Base-by-base conservation (phyloP, 2,888 invertebrate species). In the Stenoptilia bipunctidactyla region DNA sequence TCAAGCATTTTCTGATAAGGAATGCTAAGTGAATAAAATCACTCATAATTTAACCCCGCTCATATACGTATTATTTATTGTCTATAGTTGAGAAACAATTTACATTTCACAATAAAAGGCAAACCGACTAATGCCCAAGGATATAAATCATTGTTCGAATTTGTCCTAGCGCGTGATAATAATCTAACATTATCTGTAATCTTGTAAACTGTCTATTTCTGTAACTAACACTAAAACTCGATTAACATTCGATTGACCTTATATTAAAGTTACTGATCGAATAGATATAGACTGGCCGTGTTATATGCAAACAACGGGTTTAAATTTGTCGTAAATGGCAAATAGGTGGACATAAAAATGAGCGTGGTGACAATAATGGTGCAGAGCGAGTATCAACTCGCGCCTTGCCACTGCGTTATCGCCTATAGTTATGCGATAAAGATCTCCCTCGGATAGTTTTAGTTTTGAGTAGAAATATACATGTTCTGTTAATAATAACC, bases 391-490 rank as follows among this genome's bases (percentile, higher is more conserved):
- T 49, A 50, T 44, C 50, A 48, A 52, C 47, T 56, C 52, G 48
- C 56, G 50, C 45, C 50, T 46, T 45, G 44, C 48, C 49, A 52
- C 40, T 50, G 54, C 52, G 57, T 64, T 69, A 68, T 71, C 61
- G 57, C 53, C 49, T 49, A 53, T 50, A 51, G 46, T 49, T 41
- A 40, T 37, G 44, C 56, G 77, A 76, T 77, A 74, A 71, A 58
- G 63, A 80, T 77, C 79, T 70, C 50, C 49, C 4, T 20, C 20
- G 20, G 20, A 20, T 20, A n/a, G 52, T 64, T 64, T 63, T 66
- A 64, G 60, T 67, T 73, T 73, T 61, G 58, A 66, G 62, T 63
- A 61, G 54, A 66, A 67, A 75, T 75, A 74, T 72, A 75, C 66
- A 75, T 72, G 67, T 66, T 58, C 52, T 60, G 50, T 51, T 47